These are phyloP conservation scores for Phyllotis vaccarum DNA, from an alignment of 2,797 vertebrate genomes.

Conservation along the genomic window DNA sequence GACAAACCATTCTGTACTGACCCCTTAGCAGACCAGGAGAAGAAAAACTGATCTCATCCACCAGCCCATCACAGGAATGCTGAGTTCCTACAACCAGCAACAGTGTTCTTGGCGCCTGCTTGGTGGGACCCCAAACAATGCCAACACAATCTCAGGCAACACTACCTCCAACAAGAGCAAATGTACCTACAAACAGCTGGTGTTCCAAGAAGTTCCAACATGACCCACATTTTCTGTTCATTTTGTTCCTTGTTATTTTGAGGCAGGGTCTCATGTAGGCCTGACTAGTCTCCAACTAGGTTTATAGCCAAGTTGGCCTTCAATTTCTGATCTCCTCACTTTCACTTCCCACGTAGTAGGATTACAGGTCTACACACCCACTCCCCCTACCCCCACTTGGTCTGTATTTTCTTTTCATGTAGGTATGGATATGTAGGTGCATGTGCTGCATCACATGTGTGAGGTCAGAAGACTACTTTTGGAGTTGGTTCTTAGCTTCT, in stretches of 20 bases:
- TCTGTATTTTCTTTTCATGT: not conserved
- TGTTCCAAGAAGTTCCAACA: not conserved
- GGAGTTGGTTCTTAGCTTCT: not conserved
- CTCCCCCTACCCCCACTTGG: not conserved
- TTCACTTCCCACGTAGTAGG: not conserved
- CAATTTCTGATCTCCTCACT: not conserved
- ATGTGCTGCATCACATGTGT: not conserved
- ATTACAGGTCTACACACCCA: not conserved
- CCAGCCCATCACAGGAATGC: not conserved
- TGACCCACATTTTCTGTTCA: not conserved
- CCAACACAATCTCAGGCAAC: not conserved
- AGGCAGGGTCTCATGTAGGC: not conserved
- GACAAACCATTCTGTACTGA: not conserved
- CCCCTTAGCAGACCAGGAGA: not conserved
- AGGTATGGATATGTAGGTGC: not conserved
- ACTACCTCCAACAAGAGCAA: not conserved
- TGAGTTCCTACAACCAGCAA: not conserved
- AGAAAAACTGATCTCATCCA: not conserved
- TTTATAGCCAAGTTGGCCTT: not conserved
- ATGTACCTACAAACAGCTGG: not conserved
- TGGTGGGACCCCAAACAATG: not conserved
- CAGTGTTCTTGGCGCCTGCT: not conserved
- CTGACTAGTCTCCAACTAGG: not conserved
- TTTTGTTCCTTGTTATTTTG: not conserved
- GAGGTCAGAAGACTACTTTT: not conserved